A percentile compares a stretch with the other conserved stretches of the same genome.
These are phyloP conservation scores for Gonatopus flavifemur DNA, from an alignment of 1,140 invertebrate genomes.

Conservation along the genomic window DNA sequence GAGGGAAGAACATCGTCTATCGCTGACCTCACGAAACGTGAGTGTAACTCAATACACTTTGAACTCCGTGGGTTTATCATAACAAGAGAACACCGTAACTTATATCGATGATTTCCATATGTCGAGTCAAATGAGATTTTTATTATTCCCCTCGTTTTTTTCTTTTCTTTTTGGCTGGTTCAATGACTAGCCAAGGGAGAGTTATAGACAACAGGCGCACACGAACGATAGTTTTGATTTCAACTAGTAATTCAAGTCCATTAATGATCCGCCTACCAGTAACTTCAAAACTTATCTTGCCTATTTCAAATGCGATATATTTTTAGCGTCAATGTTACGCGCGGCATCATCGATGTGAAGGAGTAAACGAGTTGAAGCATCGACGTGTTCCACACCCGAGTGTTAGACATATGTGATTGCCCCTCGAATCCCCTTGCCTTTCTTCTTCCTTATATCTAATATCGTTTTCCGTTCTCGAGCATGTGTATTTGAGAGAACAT, in stretches of 20 bases:
- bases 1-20: too few species aligned
- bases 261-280: constrained; percentile 44
- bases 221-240: constrained; percentile 41
- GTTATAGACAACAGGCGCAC: too few species aligned
- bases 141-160: too few species aligned
- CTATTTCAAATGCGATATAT: constrained; percentile 35
- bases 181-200: too few species aligned
- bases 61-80: too few species aligned
- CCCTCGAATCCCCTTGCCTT: not conserved
- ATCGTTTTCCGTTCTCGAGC: not conserved
- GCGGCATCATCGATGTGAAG: constrained; percentile 5
- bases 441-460: not conserved
- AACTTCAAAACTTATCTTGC: constrained; percentile 36
- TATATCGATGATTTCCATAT: too few species aligned
- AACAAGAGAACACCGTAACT: too few species aligned
- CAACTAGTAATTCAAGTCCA: constrained; percentile 35
- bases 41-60: too few species aligned
- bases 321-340: constrained; percentile 28
- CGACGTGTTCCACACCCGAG: constrained; percentile 13
- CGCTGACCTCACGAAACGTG: too few species aligned
- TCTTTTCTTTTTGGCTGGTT: too few species aligned
- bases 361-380: constrained; percentile 13
- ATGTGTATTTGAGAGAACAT: constrained; percentile 15
- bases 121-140: too few species aligned
- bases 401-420: constrained; percentile 26